Evolutionary conservation across 1,140 invertebrate genomes (phyloP).

Genomic region (Plutomurus gul): DNA sequence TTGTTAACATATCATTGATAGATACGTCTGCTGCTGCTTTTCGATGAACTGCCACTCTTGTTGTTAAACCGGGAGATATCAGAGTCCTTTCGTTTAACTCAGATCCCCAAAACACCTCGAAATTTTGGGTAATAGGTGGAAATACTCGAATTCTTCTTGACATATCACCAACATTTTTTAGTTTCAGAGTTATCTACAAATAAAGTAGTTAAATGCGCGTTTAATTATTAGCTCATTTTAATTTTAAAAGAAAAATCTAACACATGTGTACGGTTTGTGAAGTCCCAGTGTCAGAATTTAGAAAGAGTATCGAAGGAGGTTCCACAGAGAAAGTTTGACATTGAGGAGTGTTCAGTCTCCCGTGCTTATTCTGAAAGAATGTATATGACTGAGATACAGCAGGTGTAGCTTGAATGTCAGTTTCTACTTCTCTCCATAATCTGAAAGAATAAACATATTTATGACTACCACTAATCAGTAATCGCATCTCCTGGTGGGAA

Average conservation of each 20-base stretch:
- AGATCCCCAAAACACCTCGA: constrained; percentile 34
- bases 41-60: constrained; percentile 13
- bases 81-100: constrained; percentile 33
- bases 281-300: constrained; percentile 26
- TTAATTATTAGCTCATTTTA: not conserved
- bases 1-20: constrained; percentile 35
- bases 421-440: not conserved
- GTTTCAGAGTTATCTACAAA: constrained; percentile 13
- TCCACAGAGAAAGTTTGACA: not conserved
- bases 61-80: constrained; percentile 37
- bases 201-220: not conserved
- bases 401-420: not conserved
- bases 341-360: constrained; percentile 18
- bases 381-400: not conserved
- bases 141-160: constrained; percentile 39
- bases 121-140: constrained; percentile 30
- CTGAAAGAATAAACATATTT: not conserved
- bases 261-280: constrained; percentile 3
- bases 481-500: too few relatives aligned
- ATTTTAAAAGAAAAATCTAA: not conserved
- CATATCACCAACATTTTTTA: constrained; percentile 34
- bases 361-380: not conserved
- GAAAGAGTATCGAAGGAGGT: constrained; percentile 36
- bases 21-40: not conserved
- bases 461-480: too few relatives aligned